Percentiles rank a stretch among this genome's conserved stretches.
These are phyloP conservation scores for Eurystomus glaucurus DNA, from an alignment of 2,797 vertebrate genomes.

Conservation along the genomic window DNA sequence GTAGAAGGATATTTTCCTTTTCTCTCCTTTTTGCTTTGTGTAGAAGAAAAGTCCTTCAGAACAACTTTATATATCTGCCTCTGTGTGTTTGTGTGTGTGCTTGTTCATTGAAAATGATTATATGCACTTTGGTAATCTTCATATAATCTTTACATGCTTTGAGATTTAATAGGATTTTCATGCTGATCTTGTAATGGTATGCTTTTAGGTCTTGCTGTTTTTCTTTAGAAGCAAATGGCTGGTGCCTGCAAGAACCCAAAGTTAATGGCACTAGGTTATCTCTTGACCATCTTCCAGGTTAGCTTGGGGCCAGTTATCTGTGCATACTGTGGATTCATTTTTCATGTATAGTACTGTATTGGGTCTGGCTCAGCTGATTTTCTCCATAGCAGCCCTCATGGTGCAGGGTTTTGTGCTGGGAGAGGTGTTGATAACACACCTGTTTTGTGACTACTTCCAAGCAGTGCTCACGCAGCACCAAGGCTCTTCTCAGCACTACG, in stretches of 20 bases:
- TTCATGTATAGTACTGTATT: background rate
- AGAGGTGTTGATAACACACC: too few species aligned
- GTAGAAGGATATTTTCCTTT: background rate
- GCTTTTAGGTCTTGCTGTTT: constrained; percentile 56
- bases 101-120: background rate
- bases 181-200: constrained; percentile 29
- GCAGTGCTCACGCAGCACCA: too few species aligned
- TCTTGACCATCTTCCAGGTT: constrained; percentile 3
- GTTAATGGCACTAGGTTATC: constrained; percentile 33
- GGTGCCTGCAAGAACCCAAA: constrained; percentile 23
- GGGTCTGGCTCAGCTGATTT: too few species aligned
- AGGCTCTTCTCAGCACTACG: too few species aligned
- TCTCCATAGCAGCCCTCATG: too few species aligned
- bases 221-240: constrained; percentile 47
- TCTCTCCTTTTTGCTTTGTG: background rate
- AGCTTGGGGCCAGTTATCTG: background rate
- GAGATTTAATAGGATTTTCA: constrained; percentile 40
- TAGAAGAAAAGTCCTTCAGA: background rate
- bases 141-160: background rate
- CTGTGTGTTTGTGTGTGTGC: background rate
- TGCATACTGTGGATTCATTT: background rate
- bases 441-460: too few species aligned
- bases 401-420: too few species aligned
- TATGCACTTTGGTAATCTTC: background rate
- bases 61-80: background rate